These are phyloP conservation scores for Euplagia quadripunctaria DNA, from an alignment of 2,888 invertebrate species.

Conservation along the genomic window DNA sequence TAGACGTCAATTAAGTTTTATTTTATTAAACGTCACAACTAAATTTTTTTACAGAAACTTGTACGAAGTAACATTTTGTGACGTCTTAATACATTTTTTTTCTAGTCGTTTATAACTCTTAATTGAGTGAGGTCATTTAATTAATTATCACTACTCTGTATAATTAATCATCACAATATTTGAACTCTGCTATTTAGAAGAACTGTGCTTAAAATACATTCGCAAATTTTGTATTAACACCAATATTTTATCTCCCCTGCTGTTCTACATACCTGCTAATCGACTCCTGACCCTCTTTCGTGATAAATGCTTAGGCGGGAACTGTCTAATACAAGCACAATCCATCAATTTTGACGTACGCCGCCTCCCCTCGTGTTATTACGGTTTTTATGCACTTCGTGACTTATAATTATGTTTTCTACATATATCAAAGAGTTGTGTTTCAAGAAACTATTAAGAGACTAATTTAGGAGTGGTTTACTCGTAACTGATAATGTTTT, in stretches of 20 bases:
- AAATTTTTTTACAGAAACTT: too few species aligned
- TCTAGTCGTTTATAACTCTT: too few species aligned
- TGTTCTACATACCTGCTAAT: slow-evolving; percentile 32
- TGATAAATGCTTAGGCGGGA: slow-evolving; percentile 42
- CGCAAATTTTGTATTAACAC: slow-evolving; percentile 16
- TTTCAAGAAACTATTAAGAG: neutral
- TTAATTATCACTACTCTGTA: too few species aligned
- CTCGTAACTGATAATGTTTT: too few species aligned
- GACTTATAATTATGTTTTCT: slow-evolving; percentile 37
- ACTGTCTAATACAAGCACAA: slow-evolving; percentile 42
- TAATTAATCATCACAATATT: neutral
- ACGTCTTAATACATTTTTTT: too few species aligned
- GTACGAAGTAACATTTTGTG: too few species aligned
- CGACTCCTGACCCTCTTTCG: slow-evolving; percentile 42
- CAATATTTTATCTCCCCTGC: slow-evolving; percentile 31
- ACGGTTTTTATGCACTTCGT: slow-evolving; percentile 39
- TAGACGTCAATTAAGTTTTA: too few species aligned
- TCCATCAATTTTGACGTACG: slow-evolving; percentile 51
- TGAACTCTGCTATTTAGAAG: too few species aligned
- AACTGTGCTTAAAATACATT: slow-evolving; percentile 13
- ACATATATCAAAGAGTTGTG: neutral
- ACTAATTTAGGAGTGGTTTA: neutral
- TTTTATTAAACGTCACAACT: too few species aligned
- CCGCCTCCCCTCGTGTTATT: slow-evolving; percentile 34
- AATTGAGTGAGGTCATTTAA: too few species aligned